Conservation (phyloP, 1,140 invertebrate genomes). For the Cheumatopsyche charites region DNA sequence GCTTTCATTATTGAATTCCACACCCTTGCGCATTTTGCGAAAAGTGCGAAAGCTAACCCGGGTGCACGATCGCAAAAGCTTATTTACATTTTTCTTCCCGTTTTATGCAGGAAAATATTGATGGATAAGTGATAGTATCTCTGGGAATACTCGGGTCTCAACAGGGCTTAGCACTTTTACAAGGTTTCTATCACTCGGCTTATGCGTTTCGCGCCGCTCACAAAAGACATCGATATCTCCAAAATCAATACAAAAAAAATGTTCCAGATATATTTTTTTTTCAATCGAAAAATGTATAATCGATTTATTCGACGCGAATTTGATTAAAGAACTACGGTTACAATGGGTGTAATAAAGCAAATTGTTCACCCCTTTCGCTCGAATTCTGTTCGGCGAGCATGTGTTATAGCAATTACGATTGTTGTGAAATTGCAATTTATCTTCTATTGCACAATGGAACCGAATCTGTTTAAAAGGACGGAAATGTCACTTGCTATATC, state of each 20-base stretch:
- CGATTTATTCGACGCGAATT: background rate
- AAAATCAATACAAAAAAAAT: constrained; percentile 14
- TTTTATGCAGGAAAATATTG: constrained; percentile 49
- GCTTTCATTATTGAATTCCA: background rate
- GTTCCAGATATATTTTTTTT: constrained; percentile 7
- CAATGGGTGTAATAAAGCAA: constrained; percentile 19
- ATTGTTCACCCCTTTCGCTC: constrained; percentile 42
- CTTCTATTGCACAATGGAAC: constrained; percentile 42
- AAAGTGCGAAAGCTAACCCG: constrained; percentile 18
- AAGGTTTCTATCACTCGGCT: constrained; percentile 41
- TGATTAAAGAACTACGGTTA: constrained; percentile 9
- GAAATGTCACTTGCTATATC: too few relatives aligned
- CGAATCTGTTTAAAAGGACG: constrained; percentile 11
- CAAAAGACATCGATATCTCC: constrained; percentile 21
- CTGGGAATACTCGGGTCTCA: constrained; percentile 45
- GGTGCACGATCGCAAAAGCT: constrained; percentile 29
- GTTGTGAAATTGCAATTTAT: constrained; percentile 45
- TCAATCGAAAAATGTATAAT: background rate
- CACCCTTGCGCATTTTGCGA: background rate
- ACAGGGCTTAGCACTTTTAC: constrained; percentile 49
- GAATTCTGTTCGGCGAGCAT: constrained; percentile 35
- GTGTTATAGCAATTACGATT: constrained; percentile 46
- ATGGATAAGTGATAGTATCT: constrained; percentile 50
- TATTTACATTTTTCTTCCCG: constrained; percentile 48
- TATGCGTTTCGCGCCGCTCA: background rate